A percentile compares a stretch with the other conserved stretches of the same genome.
phyloP scores from a whole-genome alignment of 1,140 invertebrate species.

The Vanessa atalanta region DNA sequence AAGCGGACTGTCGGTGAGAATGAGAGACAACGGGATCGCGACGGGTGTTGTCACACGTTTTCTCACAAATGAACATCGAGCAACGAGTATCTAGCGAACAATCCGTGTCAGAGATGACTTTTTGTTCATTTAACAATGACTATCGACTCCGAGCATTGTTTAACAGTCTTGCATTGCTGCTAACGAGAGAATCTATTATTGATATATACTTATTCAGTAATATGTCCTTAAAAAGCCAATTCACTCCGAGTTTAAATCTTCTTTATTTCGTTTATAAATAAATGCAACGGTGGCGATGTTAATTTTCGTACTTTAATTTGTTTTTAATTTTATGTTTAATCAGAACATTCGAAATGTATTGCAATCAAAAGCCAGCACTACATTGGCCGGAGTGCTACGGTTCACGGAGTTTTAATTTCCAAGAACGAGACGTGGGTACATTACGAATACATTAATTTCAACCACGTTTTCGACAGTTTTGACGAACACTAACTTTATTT shows the following conservation, averaged over 20 bases:
- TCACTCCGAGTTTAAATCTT: too few species aligned
- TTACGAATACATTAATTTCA: neutral
- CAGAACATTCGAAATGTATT: slow-evolving; percentile 11
- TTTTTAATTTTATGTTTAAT: slow-evolving; percentile 15
- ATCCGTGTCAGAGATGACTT: slow-evolving; percentile 49
- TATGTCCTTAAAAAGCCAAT: too few species aligned
- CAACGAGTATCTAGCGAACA: slow-evolving; percentile 44
- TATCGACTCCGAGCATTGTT: slow-evolving; percentile 19
- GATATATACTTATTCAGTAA: neutral
- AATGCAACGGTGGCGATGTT: too few species aligned
- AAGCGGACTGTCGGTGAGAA: slow-evolving; percentile 43
- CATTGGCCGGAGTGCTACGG: slow-evolving; percentile 10
- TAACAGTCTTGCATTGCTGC: neutral
- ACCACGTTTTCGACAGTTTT: neutral
- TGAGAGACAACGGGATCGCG: slow-evolving; percentile 49
- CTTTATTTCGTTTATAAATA: too few species aligned
- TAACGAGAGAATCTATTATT: neutral
- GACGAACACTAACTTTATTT: neutral
- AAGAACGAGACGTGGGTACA: slow-evolving; percentile 16
- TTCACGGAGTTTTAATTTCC: slow-evolving; percentile 19
- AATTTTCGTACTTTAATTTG: neutral
- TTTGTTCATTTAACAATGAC: slow-evolving; percentile 35
- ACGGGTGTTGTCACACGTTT: slow-evolving; percentile 49
- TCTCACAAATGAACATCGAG: slow-evolving; percentile 47
- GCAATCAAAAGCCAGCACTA: neutral